phyloP scores from a whole-genome alignment of 2,113 vertebrate genomes.

The Ploceus nigricollis region DNA sequence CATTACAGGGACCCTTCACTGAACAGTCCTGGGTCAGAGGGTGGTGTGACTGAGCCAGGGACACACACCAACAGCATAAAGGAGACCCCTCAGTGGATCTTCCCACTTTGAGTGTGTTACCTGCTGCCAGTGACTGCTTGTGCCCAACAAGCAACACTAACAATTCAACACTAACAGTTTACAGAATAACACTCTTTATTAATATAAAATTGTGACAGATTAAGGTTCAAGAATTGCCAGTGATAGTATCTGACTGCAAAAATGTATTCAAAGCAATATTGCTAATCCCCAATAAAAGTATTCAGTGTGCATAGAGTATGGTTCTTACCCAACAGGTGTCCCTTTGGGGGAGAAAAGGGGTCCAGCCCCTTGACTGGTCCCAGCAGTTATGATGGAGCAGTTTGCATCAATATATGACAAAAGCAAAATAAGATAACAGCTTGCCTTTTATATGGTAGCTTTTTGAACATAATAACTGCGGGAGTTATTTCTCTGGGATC shows the following conservation, averaged over 20 bases:
- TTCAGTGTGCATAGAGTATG: rapidly evolving
- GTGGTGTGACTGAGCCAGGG: not conserved
- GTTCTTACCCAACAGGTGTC: not conserved
- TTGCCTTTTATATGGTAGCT: not conserved
- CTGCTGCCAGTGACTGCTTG: not conserved
- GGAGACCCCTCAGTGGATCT: not conserved
- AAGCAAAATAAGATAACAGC: not conserved
- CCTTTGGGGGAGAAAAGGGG: too few relatives aligned
- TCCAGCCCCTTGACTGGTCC: not conserved
- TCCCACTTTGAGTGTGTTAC: not conserved
- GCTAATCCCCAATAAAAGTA: not conserved
- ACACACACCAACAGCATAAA: not conserved
- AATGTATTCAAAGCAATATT: not conserved
- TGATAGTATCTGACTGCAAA: not conserved
- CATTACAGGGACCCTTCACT: too few relatives aligned
- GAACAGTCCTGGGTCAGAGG: not conserved
- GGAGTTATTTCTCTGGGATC: not conserved
- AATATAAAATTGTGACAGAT: not conserved
- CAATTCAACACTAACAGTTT: not conserved
- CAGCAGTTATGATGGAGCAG: not conserved
- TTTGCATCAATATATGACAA: not conserved
- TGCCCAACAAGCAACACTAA: rapidly evolving
- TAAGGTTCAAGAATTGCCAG: not conserved
- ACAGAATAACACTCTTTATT: not conserved
- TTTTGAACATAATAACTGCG: rapidly evolving